Evolutionary conservation across 2,113 vertebrate genomes (phyloP), one percentile per base, ranked within the genome.

Genomic region (Benitochromis conjunctus): DNA sequence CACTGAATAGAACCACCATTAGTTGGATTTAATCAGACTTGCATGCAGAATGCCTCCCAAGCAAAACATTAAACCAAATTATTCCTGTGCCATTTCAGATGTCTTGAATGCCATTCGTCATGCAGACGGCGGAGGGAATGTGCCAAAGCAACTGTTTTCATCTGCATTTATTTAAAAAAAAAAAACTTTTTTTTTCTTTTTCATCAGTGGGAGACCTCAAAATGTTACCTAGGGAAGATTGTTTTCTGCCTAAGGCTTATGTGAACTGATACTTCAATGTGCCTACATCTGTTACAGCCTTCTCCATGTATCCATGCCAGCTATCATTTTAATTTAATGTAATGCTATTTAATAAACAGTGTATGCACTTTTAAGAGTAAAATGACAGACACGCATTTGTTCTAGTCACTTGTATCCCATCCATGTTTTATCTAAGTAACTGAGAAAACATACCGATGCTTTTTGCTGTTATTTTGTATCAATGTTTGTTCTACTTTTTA

Each of bases 281-380:
- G 98, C 97, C 98, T 98, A 96, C 96, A 95, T 95, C 95, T 96
- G 96, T 97, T 97, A 97, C 97, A 97, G 97, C 96, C 96, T 97
- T 97, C 96, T 97, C 94, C 94, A 31, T 95, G 93, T 97, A 96
- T 93, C 93, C 95, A 96, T 96, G 95, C 96, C 96, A 97, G 97
- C 96, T 94, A 89, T 92, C 95, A 92, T 95, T 96, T 97, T 97
- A 95, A 96, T 97, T 97, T 97, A 96, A 97, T 97, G 97, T 97
- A 97, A 96, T 97, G 96, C 96, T 98, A 97, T 97, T 97, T 97
- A 97, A 97, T 96, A 96, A 97, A 96, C 96, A 95, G 96, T 97
- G 96, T 94, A 96, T 98, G 98, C 98, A 98, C 98, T 99, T 98
- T 98, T 93, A 90, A 92, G 86, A 93, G 81, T 86, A 88, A 91